Evolutionary conservation across 37 sponge, comb jelly and placozoan species (phyloP).

Genomic region (Halichondria panicea): DNA sequence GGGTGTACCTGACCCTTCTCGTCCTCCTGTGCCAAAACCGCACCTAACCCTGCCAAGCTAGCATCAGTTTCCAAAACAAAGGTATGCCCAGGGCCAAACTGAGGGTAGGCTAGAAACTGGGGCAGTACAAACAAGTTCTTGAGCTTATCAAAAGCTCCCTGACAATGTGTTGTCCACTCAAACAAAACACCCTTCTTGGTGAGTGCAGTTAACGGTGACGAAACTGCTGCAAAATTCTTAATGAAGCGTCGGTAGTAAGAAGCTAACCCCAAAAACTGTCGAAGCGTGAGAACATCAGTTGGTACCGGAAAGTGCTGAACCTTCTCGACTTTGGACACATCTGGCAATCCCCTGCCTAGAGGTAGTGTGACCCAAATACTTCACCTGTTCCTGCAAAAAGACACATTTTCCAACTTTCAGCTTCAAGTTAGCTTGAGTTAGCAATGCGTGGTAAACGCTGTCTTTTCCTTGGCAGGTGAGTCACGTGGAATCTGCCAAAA

Average conservation of each 20-base stretch:
- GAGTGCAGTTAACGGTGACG: slow-evolving; percentile 23
- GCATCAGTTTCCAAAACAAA: slow-evolving; percentile 33
- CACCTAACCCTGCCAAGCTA: slow-evolving; percentile 34
- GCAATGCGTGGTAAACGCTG: slow-evolving; percentile 46
- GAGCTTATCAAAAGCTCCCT: slow-evolving; percentile 39
- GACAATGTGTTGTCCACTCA: slow-evolving; percentile 27
- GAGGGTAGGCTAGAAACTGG: slow-evolving; percentile 35
- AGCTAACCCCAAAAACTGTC: slow-evolving; percentile 26
- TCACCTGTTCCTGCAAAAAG: background rate
- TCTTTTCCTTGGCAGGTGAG: slow-evolving; percentile 20
- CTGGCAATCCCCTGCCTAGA: slow-evolving; percentile 10
- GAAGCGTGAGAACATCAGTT: background rate
- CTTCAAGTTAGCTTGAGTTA: slow-evolving; percentile 31
- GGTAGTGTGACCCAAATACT: slow-evolving; percentile 19
- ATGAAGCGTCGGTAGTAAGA: slow-evolving; percentile 41
- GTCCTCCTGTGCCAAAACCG: slow-evolving; percentile 36
- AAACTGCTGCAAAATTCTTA: slow-evolving; percentile 8
- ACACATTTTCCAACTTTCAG: background rate
- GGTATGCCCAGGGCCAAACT: background rate
- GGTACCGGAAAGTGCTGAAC: slow-evolving; percentile 20
- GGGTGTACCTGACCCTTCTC: slow-evolving; percentile 15
- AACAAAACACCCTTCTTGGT: slow-evolving; percentile 12
- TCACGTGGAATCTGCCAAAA: slow-evolving; percentile 46
- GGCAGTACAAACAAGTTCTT: slow-evolving; percentile 3
- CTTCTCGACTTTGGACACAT: background rate